A percentile compares a stretch with the other conserved stretches of the same genome.
Conservation (phyloP, 2,797 vertebrate species). For the Calcarius lapponicus region DNA sequence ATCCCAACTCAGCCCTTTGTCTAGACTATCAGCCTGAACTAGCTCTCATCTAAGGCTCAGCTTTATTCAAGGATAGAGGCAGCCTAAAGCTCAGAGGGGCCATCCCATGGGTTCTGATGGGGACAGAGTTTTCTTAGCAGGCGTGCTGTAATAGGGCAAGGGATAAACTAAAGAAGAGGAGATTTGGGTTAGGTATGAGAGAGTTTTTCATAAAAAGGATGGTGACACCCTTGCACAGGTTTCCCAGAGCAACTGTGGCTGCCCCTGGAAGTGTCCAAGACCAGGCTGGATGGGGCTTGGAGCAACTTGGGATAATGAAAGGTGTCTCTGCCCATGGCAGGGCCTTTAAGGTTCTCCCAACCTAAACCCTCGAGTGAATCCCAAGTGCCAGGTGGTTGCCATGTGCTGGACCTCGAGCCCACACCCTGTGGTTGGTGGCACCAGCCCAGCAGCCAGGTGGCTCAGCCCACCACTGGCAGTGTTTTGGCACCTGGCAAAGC, state of each 20-base stretch:
- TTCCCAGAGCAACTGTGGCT: not conserved
- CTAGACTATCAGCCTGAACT: not conserved
- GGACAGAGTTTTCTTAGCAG: not conserved
- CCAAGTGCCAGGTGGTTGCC: not conserved
- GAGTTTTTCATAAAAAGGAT: not conserved
- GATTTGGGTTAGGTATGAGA: not conserved
- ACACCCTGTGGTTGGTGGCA: fast-evolving
- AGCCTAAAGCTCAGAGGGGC: not conserved
- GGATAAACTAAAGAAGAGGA: not conserved
- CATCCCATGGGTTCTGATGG: not conserved
- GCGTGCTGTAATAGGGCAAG: fast-evolving
- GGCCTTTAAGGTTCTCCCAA: not conserved
- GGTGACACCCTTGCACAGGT: fast-evolving
- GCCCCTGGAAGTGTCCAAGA: fast-evolving
- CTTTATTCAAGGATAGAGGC: not conserved
- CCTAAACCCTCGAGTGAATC: not conserved
- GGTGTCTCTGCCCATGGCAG: not conserved
- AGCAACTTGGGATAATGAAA: not conserved
- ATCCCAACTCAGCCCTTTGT: not conserved
- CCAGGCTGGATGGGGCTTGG: fast-evolving
- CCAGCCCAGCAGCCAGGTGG: not conserved
- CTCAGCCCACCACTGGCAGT: not conserved
- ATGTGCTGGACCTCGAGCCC: fast-evolving
- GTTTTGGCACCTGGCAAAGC: not conserved
- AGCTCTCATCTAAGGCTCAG: not conserved